These are phyloP conservation scores for Thamnophis elegans DNA, from an alignment of 2,797 vertebrate genomes.

Conservation along the genomic window DNA sequence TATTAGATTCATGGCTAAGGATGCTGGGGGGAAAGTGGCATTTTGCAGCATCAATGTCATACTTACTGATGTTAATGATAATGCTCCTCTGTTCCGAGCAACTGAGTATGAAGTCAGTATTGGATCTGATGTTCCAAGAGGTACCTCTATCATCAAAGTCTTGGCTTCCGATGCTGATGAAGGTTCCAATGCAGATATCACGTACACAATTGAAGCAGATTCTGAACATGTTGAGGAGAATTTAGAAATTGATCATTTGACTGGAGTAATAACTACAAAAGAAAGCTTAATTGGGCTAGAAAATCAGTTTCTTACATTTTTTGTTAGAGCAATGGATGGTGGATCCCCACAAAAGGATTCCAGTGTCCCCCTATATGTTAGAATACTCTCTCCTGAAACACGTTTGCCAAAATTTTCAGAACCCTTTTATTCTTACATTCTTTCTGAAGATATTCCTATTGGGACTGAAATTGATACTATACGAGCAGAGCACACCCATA, in stretches of 20 bases:
- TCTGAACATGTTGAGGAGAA: slow-evolving; percentile 90
- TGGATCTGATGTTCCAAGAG: slow-evolving; percentile 83
- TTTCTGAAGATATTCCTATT: slow-evolving; percentile 87
- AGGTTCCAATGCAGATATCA: slow-evolving; percentile 93
- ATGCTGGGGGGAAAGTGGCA: slow-evolving; percentile 91
- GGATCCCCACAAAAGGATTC: slow-evolving; percentile 85
- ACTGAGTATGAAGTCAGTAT: slow-evolving; percentile 87
- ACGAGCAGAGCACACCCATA: slow-evolving; percentile 80
- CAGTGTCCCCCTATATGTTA: slow-evolving; percentile 86
- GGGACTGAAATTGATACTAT: slow-evolving; percentile 91
- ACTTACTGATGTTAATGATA: slow-evolving; percentile 96
- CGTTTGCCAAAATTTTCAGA: slow-evolving; percentile 87
- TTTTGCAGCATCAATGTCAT: slow-evolving; percentile 94
- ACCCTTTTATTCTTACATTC: slow-evolving; percentile 85
- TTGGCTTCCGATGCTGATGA: slow-evolving; percentile 94
- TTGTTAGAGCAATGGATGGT: slow-evolving; percentile 87
- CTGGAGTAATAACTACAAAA: slow-evolving; percentile 88
- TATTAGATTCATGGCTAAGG: slow-evolving; percentile 89
- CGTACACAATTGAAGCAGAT: slow-evolving; percentile 87
- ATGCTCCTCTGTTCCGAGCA: slow-evolving; percentile 93
- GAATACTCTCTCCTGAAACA: slow-evolving; percentile 85
- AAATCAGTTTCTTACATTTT: slow-evolving; percentile 88
- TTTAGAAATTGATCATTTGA: slow-evolving; percentile 87
- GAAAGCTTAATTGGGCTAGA: slow-evolving; percentile 97
- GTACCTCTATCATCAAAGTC: slow-evolving; percentile 85